A percentile compares a stretch with the other conserved stretches of the same genome.
phyloP scores from a whole-genome alignment of 2,113 vertebrate genomes.

The Gasterosteus aculeatus region DNA sequence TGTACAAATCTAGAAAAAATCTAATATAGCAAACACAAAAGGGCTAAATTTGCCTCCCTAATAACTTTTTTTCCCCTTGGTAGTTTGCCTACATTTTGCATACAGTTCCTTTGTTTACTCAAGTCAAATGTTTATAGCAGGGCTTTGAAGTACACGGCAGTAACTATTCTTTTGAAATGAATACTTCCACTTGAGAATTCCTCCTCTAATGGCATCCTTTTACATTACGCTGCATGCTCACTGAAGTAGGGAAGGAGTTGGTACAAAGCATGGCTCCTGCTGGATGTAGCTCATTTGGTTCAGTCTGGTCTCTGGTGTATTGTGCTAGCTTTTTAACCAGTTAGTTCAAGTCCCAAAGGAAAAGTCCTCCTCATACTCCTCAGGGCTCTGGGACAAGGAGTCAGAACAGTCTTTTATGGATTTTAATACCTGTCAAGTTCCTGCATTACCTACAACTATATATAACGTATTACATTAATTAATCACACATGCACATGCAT shows the following conservation, averaged over 20 bases:
- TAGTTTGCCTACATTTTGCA: not conserved
- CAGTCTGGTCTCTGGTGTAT: conserved; percentile 21
- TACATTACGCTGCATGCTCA: conserved; percentile 21
- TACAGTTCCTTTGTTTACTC: not conserved
- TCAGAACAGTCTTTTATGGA: conserved; percentile 29
- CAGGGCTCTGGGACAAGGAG: conserved; percentile 17
- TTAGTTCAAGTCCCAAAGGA: conserved; percentile 37
- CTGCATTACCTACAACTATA: not conserved
- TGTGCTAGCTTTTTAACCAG: conserved; percentile 43
- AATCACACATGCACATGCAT: conserved; percentile 7
- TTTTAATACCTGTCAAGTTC: conserved; percentile 12
- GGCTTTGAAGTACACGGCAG: not conserved
- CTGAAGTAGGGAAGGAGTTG: conserved; percentile 35
- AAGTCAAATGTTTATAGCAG: not conserved
- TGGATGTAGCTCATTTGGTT: conserved; percentile 42
- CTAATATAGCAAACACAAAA: not conserved
- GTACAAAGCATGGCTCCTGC: conserved; percentile 18
- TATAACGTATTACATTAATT: not conserved
- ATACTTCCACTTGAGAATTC: not conserved
- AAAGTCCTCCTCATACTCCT: conserved; percentile 38
- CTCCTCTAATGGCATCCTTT: conserved; percentile 20
- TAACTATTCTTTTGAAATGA: not conserved
- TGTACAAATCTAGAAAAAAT: not conserved
- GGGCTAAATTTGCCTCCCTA: not conserved
- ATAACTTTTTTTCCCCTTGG: not conserved